A percentile compares a stretch with the other conserved stretches of the same genome.
phyloP scores from a whole-genome alignment of 2,888 invertebrate genomes.

The Chymomyza caudatula region DNA sequence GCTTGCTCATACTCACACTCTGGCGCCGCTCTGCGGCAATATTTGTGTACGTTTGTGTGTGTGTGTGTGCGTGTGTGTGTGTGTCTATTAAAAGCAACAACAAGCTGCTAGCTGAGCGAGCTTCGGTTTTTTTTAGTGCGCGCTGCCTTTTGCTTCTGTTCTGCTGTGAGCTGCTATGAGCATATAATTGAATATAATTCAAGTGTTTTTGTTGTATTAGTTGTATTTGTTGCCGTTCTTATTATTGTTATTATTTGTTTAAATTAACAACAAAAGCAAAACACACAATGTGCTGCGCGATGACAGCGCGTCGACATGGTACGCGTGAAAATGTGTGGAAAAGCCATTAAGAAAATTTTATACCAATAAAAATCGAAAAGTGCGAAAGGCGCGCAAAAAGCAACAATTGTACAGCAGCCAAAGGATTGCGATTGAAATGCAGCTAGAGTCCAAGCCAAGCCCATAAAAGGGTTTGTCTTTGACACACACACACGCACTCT shows the following conservation, averaged over 20 bases:
- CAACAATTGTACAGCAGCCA: conserved; percentile 5
- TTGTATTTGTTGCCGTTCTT: conserved; percentile 58
- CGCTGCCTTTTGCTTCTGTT: conserved; percentile 6
- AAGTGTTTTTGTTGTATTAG: conserved; percentile 64
- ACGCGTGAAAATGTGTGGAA: conserved; percentile 6
- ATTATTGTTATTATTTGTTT: conserved; percentile 65
- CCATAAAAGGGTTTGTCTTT: conserved; percentile 45
- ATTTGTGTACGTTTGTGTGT: too few species aligned
- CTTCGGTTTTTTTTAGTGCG: neutral
- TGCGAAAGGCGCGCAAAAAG: neutral
- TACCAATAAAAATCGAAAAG: neutral
- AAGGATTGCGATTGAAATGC: neutral
- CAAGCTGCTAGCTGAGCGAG: neutral
- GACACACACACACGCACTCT: neutral
- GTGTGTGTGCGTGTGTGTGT: conserved; percentile 25
- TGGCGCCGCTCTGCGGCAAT: conserved; percentile 34
- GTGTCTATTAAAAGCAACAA: conserved; percentile 52
- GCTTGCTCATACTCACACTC: conserved; percentile 25
- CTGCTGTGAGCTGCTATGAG: conserved; percentile 36
- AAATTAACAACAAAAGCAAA: conserved; percentile 52
- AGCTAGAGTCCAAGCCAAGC: conserved; percentile 58
- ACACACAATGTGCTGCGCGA: neutral
- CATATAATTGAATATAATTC: conserved; percentile 66
- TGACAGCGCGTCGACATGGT: conserved; percentile 1
- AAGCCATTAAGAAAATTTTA: neutral